Conservation (phyloP, 2,888 invertebrate genomes). For the Eurois occulta region DNA sequence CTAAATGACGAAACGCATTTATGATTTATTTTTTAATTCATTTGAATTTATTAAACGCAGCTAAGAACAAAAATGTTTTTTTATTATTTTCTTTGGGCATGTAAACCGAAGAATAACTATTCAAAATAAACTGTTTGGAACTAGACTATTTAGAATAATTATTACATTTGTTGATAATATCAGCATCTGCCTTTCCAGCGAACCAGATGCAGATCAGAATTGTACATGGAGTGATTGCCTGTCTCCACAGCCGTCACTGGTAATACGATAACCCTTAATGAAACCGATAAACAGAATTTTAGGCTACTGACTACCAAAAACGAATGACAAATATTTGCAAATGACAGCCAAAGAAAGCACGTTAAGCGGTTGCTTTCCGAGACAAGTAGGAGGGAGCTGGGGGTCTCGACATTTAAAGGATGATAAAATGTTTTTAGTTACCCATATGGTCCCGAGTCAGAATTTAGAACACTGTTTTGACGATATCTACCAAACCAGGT, state of each 20-base stretch:
- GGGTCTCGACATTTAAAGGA: background rate
- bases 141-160: background rate
- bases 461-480: background rate
- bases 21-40: conserved; percentile 52
- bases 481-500: background rate
- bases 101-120: background rate
- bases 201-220: background rate
- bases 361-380: background rate
- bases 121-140: too few species aligned
- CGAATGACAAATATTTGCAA: background rate
- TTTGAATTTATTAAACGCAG: conserved; percentile 60
- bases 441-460: background rate
- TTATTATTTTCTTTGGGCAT: conserved; percentile 10
- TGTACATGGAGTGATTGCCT: background rate
- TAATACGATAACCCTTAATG: background rate
- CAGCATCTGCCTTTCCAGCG: background rate
- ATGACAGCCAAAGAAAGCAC: background rate
- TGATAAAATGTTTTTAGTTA: background rate
- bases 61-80: conserved; percentile 26
- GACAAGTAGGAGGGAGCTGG: background rate
- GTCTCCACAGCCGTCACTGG: background rate
- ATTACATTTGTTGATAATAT: background rate
- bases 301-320: background rate
- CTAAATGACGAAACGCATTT: conserved; percentile 64
- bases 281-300: background rate